A percentile compares a stretch with the other conserved stretches of the same genome.
phyloP scores from a whole-genome alignment of 1,140 invertebrate genomes.

The Zaprionus ornatus region DNA sequence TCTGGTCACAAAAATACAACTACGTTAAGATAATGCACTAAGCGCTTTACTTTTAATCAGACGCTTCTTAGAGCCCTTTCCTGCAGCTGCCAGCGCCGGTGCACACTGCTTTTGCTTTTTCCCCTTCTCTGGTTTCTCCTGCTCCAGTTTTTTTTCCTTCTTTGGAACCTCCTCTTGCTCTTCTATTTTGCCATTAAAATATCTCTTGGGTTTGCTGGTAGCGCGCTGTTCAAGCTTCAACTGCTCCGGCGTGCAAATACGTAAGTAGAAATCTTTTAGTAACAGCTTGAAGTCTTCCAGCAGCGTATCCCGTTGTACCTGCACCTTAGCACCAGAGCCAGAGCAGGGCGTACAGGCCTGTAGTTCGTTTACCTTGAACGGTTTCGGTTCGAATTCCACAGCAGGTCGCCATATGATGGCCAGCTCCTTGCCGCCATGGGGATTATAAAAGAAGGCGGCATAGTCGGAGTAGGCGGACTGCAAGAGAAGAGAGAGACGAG shows the following conservation, averaged over 20 bases:
- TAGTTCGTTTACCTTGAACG: conserved; percentile 89
- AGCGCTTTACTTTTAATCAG: conserved; percentile 35
- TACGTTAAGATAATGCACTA: conserved; percentile 30
- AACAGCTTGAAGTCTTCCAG: conserved; percentile 90
- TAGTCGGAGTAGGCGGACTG: conserved; percentile 90
- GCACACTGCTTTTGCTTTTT: not conserved
- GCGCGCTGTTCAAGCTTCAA: conserved; percentile 48
- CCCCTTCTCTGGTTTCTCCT: not conserved
- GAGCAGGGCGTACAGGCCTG: conserved; percentile 76
- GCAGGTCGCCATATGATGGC: conserved; percentile 92
- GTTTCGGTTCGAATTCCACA: conserved; percentile 85
- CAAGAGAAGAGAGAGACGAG: conserved; percentile 61
- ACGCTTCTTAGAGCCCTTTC: conserved; percentile 19
- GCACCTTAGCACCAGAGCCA: conserved; percentile 42
- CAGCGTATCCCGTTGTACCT: conserved; percentile 85
- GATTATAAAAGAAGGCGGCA: conserved; percentile 95
- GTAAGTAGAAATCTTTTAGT: conserved; percentile 71
- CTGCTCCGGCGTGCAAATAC: conserved; percentile 55
- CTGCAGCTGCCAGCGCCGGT: not conserved
- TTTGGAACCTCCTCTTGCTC: conserved; percentile 1
- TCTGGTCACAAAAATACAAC: not conserved
- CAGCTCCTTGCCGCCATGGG: conserved; percentile 91
- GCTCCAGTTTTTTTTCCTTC: conserved; percentile 25
- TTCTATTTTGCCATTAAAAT: conserved; percentile 39
- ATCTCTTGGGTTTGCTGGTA: conserved; percentile 48